phyloP scores from a whole-genome alignment of 1,140 invertebrate species.

The Lepidurus apus region DNA sequence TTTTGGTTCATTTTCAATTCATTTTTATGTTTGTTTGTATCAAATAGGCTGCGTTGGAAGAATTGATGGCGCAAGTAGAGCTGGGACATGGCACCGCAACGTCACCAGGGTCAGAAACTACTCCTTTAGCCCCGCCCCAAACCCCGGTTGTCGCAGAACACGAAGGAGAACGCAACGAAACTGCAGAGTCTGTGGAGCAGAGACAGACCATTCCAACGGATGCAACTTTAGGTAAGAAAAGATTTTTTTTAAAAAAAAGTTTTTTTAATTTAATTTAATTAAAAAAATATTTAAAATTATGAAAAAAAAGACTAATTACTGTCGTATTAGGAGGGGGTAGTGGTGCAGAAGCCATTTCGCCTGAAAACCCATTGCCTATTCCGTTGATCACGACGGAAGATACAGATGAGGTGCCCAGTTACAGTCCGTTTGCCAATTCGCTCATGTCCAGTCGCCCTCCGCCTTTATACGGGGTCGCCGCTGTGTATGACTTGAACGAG shows the following conservation, averaged over 20 bases:
- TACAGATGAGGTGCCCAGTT: neutral
- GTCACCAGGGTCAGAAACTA: neutral
- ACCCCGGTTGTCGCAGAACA: neutral
- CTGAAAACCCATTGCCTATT: neutral
- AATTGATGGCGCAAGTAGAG: conserved; percentile 33
- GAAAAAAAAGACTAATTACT: too few relatives aligned
- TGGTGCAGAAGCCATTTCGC: neutral
- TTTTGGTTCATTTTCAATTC: neutral
- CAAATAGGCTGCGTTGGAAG: conserved; percentile 27
- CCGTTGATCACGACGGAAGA: neutral
- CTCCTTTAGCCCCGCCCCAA: neutral
- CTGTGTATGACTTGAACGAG: neutral
- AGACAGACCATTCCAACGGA: conserved; percentile 7
- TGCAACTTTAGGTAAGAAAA: neutral
- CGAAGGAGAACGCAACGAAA: neutral
- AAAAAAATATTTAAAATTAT: too few relatives aligned
- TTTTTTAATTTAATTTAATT: too few relatives aligned
- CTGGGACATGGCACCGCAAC: conserved; percentile 1
- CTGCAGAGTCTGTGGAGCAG: neutral
- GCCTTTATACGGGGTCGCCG: neutral
- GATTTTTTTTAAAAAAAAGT: too few relatives aligned
- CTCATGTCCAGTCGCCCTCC: neutral
- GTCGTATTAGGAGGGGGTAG: neutral
- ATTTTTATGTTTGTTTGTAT: conserved; percentile 2
- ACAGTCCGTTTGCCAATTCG: conserved; percentile 6